Base-by-base conservation (phyloP, 2,113 vertebrate genomes). In the Nerophis lumbriciformis region DNA sequence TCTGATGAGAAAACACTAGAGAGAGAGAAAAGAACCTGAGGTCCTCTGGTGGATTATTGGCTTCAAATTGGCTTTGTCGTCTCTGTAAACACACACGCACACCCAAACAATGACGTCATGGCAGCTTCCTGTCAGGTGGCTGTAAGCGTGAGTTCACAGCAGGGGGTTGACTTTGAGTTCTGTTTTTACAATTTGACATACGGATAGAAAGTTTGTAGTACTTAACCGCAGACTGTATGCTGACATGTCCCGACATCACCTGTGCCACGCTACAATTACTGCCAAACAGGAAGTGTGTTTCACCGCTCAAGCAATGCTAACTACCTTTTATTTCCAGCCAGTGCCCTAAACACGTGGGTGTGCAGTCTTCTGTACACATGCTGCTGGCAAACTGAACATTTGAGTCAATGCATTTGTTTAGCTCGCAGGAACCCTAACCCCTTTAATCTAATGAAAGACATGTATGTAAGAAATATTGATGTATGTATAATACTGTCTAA, bases 41-140 rank as follows among this genome's bases (percentile, higher is more conserved):
- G 83, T 83, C 76, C 77, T 64, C 44, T 66, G 76, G 54, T 52
- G 76, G 87, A 86, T 85, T 86, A 86, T 60, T 72, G 70, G 66
- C 82, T 81, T 68, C 76, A 80, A 80, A 82, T 77, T 75, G 70
- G 63, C 36, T 62, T 47, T 13, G 5, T 59, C 19, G 58, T 36
- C 59, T 48, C 61, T 49, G 47, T 38, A 53, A 13, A 2, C 8
- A 12, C 39, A 21, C 9, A 14, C 59, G 13, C 15, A 15, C 49
- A 53, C 12, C 38, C 21, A 73, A 15, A 63, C 61, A 64, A 16
- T 53, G n/a, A 61, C 47, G 11, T 19, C 6, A 15, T 57, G 53
- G 56, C 52, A 64, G 55, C 48, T 50, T 57, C 54, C 56, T 44
- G 63, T 85, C 81, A 79, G 77, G 81, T 76, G 83, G 72, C 72